Evolutionary conservation across 2,888 invertebrate genomes (phyloP).

Genomic region (Aspidiotus destructor): DNA sequence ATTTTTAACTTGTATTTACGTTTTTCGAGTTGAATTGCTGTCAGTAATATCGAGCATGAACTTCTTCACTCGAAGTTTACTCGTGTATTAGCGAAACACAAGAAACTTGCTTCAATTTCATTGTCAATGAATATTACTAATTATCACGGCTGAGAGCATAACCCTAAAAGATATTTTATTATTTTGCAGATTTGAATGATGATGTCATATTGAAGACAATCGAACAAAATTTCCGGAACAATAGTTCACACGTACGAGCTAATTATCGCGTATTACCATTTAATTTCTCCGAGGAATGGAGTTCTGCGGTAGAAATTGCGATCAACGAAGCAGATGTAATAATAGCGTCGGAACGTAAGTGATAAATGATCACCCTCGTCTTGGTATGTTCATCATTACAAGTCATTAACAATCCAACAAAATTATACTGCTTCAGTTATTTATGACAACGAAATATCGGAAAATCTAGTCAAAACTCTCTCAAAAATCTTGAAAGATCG

Average conservation of each 20-base stretch:
- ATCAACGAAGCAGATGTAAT: background rate
- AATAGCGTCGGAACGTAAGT: background rate
- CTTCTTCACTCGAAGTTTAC: too few relatives aligned
- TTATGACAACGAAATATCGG: conserved; percentile 71
- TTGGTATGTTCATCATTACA: too few relatives aligned
- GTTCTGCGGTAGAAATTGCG: background rate
- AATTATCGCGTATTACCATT: background rate
- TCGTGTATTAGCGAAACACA: too few relatives aligned
- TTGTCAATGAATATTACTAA: too few relatives aligned
- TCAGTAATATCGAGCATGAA: too few relatives aligned
- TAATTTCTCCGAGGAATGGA: background rate
- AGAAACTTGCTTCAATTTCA: too few relatives aligned
- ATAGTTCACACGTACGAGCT: background rate
- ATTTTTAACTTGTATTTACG: conserved; percentile 3
- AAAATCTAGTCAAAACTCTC: conserved; percentile 64
- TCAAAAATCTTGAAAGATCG: conserved; percentile 54
- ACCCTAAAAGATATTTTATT: conserved; percentile 15
- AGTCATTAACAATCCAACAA: background rate
- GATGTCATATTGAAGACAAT: background rate
- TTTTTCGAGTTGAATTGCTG: too few relatives aligned
- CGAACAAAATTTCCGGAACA: background rate
- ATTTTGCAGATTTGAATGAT: conserved; percentile 27
- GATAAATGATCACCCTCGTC: too few relatives aligned
- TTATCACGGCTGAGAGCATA: too few relatives aligned
- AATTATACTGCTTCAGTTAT: conserved; percentile 54